Evolutionary conservation across 2,888 invertebrate genomes (phyloP).

Genomic region (Psylliodes chrysocephalus): DNA sequence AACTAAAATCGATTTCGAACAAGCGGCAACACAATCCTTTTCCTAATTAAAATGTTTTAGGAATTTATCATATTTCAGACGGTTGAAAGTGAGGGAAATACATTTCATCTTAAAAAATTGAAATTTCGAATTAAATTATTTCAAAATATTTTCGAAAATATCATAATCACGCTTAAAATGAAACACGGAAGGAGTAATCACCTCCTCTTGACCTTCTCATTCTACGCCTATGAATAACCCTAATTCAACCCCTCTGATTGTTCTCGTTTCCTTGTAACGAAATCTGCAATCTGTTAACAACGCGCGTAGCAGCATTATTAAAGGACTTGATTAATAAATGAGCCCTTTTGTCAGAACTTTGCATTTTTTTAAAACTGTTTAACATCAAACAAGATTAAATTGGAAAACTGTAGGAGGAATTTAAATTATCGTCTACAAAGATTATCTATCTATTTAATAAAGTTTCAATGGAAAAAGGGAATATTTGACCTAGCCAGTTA

Average conservation of each 20-base stretch:
- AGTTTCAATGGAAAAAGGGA: slow-evolving; percentile 4
- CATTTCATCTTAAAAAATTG: too few species aligned
- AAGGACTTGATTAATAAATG: slow-evolving; percentile 24
- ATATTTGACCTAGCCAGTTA: slow-evolving; percentile 9
- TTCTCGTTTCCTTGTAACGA: slow-evolving; percentile 18
- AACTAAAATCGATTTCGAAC: too few species aligned
- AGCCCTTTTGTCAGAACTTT: slow-evolving; percentile 15
- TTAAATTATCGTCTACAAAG: slow-evolving; percentile 12
- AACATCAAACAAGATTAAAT: slow-evolving; percentile 24
- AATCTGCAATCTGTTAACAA: slow-evolving; percentile 21
- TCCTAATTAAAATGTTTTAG: too few species aligned
- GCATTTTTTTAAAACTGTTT: slow-evolving; percentile 13
- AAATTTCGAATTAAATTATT: too few species aligned
- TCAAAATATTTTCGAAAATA: too few species aligned
- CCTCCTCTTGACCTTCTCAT: not conserved
- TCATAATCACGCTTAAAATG: too few species aligned
- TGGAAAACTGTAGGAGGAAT: slow-evolving; percentile 19
- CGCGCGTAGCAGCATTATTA: slow-evolving; percentile 21
- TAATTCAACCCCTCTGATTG: slow-evolving; percentile 18
- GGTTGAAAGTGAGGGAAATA: too few species aligned
- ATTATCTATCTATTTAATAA: slow-evolving; percentile 22
- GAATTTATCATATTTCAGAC: too few species aligned
- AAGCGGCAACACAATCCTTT: too few species aligned
- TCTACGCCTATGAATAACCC: slow-evolving; percentile 10
- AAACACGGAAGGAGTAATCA: too few species aligned